These are phyloP conservation scores for Ancistrus triradiatus DNA, from an alignment of 2,113 vertebrate genomes.

Conservation along the genomic window DNA sequence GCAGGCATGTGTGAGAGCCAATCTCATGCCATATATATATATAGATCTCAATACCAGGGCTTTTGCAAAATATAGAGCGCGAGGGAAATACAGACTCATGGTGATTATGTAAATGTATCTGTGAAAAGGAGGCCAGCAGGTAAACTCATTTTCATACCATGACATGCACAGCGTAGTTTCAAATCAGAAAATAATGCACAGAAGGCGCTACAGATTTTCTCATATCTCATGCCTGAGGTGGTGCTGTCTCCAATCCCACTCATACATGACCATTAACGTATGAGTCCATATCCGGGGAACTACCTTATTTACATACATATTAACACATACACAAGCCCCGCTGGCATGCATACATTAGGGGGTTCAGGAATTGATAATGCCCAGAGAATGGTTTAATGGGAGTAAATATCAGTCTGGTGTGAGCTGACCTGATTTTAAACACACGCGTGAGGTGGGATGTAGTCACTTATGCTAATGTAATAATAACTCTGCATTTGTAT, in stretches of 20 bases:
- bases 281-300: conserved; percentile 41
- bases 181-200: conserved; percentile 24
- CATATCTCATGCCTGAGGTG: conserved; percentile 47
- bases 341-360: background rate
- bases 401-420: conserved; percentile 45
- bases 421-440: conserved; percentile 29
- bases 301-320: conserved; percentile 65
- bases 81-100: conserved; percentile 11
- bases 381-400: conserved; percentile 28
- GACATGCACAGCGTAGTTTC: background rate
- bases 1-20: too few species aligned
- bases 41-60: too few species aligned
- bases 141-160: conserved; percentile 45
- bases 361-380: conserved; percentile 35
- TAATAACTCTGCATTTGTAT: conserved; percentile 44
- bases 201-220: conserved; percentile 10
- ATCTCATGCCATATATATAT: too few species aligned
- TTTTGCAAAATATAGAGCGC: too few species aligned
- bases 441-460: conserved; percentile 25
- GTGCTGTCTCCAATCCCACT: conserved; percentile 19
- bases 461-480: conserved; percentile 47
- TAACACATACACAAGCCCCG: conserved; percentile 50
- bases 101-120: conserved; percentile 5
- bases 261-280: conserved; percentile 46
- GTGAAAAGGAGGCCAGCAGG: conserved; percentile 13